Evolutionary conservation across 2,888 invertebrate species (phyloP).

Genomic region (Parnassius apollo): DNA sequence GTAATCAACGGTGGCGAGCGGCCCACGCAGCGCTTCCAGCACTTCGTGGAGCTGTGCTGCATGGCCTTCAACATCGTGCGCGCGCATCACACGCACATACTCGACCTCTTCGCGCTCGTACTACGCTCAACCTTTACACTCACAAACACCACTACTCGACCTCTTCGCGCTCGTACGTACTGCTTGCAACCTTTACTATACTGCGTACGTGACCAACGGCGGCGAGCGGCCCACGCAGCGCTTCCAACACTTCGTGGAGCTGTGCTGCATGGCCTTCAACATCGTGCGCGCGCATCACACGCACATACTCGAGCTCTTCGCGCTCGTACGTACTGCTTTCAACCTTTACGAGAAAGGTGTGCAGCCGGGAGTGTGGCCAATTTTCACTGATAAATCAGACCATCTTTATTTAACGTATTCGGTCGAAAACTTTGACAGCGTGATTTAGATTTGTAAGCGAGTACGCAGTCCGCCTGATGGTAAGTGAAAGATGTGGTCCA

Average conservation of each 20-base stretch:
- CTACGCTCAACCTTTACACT: conserved; percentile 59
- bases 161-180: conserved; percentile 91
- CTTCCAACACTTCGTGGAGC: conserved; percentile 98
- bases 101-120: conserved; percentile 95
- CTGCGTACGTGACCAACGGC: conserved; percentile 99
- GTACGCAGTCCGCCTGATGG: no score
- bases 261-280: conserved; percentile 98
- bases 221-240: conserved; percentile 95
- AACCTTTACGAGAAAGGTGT: no score
- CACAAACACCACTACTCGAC: no score
- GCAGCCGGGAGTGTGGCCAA: not conserved
- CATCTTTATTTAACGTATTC: no score
- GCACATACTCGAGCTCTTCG: conserved; percentile 93
- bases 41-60: conserved; percentile 99
- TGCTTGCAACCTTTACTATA: conserved; percentile 82
- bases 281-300: conserved; percentile 95
- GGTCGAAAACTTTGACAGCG: no score
- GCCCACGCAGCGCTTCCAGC: conserved; percentile 95
- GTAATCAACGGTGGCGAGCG: conserved; percentile 99
- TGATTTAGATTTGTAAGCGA: no score
- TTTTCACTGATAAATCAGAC: no score
- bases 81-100: conserved; percentile 92
- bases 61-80: conserved; percentile 98
- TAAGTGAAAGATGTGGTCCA: no score
- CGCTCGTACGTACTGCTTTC: conserved; percentile 84